phyloP scores from a whole-genome alignment of 1,140 invertebrate species.

The Heliothis subflexa region DNA sequence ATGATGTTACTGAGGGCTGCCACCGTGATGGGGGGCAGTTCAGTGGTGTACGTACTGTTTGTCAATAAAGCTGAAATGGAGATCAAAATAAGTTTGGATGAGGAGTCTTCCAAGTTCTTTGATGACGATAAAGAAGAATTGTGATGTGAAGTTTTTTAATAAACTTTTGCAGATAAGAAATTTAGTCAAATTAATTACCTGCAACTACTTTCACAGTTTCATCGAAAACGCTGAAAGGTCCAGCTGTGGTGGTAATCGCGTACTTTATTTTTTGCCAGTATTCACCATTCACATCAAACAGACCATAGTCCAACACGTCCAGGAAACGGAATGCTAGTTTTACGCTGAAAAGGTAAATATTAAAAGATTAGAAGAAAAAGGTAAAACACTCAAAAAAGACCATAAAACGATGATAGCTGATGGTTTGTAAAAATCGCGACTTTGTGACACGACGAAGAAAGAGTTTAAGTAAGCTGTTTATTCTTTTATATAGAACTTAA shows the following conservation, averaged over 20 bases:
- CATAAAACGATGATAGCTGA: too few relatives aligned
- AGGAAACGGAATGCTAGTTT: conserved; percentile 69
- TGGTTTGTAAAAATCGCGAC: too few relatives aligned
- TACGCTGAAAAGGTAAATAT: conserved; percentile 69
- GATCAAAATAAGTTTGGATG: not conserved
- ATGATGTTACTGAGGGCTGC: conserved; percentile 59
- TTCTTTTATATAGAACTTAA: too few relatives aligned
- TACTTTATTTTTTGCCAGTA: conserved; percentile 73
- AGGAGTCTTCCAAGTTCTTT: too few relatives aligned
- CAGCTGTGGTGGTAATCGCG: conserved; percentile 54
- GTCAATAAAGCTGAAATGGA: conserved; percentile 60
- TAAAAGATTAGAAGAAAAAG: too few relatives aligned
- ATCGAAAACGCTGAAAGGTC: conserved; percentile 65
- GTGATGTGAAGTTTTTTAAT: not conserved
- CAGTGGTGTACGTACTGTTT: conserved; percentile 49
- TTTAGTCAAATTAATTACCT: not conserved
- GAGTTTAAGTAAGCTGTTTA: too few relatives aligned
- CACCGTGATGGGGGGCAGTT: conserved; percentile 64
- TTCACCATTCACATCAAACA: conserved; percentile 68
- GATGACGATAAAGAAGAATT: too few relatives aligned
- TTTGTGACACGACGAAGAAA: too few relatives aligned
- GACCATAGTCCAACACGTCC: conserved; percentile 70
- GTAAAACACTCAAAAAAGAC: too few relatives aligned
- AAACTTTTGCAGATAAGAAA: too few relatives aligned
- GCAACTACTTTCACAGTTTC: conserved; percentile 65